Evolutionary conservation across 2,797 vertebrate genomes (phyloP), one percentile per base, ranked within the genome.

Genomic region (Sciurus vulgaris): DNA sequence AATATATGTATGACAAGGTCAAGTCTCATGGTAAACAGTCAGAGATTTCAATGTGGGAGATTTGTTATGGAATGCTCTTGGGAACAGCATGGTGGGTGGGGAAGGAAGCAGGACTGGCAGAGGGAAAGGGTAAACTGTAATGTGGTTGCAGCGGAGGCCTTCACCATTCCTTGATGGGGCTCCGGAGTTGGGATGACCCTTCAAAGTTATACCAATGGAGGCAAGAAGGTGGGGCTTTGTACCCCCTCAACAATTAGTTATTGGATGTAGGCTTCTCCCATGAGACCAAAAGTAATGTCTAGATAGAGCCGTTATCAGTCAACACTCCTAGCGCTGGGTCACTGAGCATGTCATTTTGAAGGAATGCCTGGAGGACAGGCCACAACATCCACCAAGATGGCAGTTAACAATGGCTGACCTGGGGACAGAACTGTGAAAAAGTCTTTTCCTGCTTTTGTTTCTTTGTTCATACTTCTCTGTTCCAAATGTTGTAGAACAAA

Each of bases 401-500:
- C 65, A 79, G 35, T 41, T 61, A 84, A 73, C 51, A n/a, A 12
- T 5, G 18, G 26, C 61, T 83, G 69, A 81, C 56, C 84, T 20
- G n/a, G 14, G 18, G 20, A 49, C 2, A 92, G 61, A 81, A 49
- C 18, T 56, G 54, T 22, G 14, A 28, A 30, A 20, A n/a, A 41
- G 6, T 51, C 77, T n/a, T 47, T 51, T 22, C 22, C 9, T 56
- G 28, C 54, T 70, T n/a, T 70, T 84, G 44, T 83, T n/a, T 15
- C 6, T 59, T 81, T 26, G 3, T 33, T 47, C 49, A 35, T 41
- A 63, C 33, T 85, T 74, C 76, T 81, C 12, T 56, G 49, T 69
- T 78, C 41, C 59, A 88, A 85, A 69, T 88, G 30, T 79, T 67
- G 77, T 79, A 44, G 76, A 93, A 70, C 44, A 51, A 91, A 65